Evolutionary conservation across 2,888 invertebrate species (phyloP), one percentile per base, ranked within the genome.

Genomic region (Cerastis leucographa): DNA sequence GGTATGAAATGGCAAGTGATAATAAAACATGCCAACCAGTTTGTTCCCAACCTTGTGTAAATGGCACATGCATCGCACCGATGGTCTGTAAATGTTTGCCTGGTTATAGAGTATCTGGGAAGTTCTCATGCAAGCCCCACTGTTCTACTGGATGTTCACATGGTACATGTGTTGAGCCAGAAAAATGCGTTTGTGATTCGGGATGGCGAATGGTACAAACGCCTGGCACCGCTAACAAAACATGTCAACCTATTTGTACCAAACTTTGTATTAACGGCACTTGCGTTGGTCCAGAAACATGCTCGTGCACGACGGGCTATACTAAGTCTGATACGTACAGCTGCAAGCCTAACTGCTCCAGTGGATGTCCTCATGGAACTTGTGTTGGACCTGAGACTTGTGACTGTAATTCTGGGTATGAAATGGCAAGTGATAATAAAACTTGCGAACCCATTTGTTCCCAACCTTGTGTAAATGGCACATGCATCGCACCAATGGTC

Each of bases 321-420:
- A 12, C 2, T 3, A 42, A 64, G 12, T 1, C 17, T 2, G 67
- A 42, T 4, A 70, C 22, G 0, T 29, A 71, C n/a, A 70, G 12
- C 29, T 85, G 85, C 12, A 54, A 59, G 14, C 86, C 86, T 1
- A 5, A 75, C 8, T 85, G 85, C 22, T 76, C 86, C 0, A 54
- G 1, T 2, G 76, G 74, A 6, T 86, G 86, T 54, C n/a, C 1
- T 0, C 7, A 80, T 22, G 87, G 86, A 0, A 74, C 0, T 29
- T 85, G 85, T 42, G 3, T 68, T 0, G 51, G 17, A 1, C 85
- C 85, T 19, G 85, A 86, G 12, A 81, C 17, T 0, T 85, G 85
- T 40, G n/a, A 25, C 1, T 86, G 85, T 56, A 22, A 75, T 14
- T 35, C 19, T 46, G 78, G 66, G 22, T 75, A 44, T 35, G 25